These are phyloP conservation scores for Trissonchulus sp. DNA, from an alignment of 2,888 invertebrate species.

Conservation along the genomic window DNA sequence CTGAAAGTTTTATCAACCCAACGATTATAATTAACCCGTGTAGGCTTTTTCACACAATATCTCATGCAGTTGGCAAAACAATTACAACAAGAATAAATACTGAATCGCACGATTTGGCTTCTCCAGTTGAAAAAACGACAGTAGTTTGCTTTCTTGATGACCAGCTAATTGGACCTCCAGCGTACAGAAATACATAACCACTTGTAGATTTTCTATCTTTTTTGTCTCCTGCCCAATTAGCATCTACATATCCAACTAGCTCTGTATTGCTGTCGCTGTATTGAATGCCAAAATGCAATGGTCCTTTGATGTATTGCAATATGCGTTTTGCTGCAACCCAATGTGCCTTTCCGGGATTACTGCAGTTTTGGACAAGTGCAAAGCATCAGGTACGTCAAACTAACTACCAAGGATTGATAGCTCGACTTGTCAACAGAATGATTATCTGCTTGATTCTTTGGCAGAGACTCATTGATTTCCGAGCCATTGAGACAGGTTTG, in stretches of 20 bases:
- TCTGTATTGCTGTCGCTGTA: not conserved
- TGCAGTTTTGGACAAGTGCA: too few relatives aligned
- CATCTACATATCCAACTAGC: slow-evolving; percentile 40
- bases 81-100: too few relatives aligned
- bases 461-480: too few relatives aligned
- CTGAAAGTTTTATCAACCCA: too few relatives aligned
- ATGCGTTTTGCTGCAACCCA: slow-evolving; percentile 35
- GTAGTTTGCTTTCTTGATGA: slow-evolving; percentile 45
- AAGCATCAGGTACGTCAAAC: too few relatives aligned
- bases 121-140: slow-evolving; percentile 47
- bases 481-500: too few relatives aligned
- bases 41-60: too few relatives aligned
- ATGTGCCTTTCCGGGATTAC: slow-evolving; percentile 32
- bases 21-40: too few relatives aligned
- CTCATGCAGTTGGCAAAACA: too few relatives aligned
- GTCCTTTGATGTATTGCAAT: slow-evolving; percentile 32
- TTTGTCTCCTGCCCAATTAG: slow-evolving; percentile 46
- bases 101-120: slow-evolving; percentile 50
- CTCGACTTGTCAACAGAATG: too few relatives aligned
- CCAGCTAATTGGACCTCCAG: slow-evolving; percentile 46
- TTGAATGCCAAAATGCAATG: slow-evolving; percentile 17
- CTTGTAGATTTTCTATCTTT: slow-evolving; percentile 46
- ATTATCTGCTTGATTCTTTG: too few relatives aligned
- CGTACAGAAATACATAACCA: slow-evolving; percentile 44
- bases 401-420: too few relatives aligned